Conservation (phyloP, 64 coral and sea anemone genomes). For the Dendronephthya gigantea region DNA sequence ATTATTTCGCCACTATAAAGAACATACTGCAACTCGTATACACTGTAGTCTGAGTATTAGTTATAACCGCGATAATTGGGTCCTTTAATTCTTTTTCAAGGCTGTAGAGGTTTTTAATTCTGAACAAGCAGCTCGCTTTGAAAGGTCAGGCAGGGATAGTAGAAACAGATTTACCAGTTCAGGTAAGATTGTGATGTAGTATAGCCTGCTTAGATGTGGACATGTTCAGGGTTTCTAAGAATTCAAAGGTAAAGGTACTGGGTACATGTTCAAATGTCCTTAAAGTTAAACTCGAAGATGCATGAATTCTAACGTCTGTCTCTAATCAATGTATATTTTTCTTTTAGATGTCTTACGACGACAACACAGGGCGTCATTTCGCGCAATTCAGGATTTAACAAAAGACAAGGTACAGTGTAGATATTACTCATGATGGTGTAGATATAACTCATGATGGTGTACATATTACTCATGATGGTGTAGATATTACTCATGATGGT, state of each 20-base stretch:
- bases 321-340: neutral
- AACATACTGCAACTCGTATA: no score
- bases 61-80: no score
- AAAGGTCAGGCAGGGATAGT: neutral
- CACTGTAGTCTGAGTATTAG: no score
- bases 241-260: no score
- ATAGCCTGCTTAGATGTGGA: neutral
- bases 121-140: neutral
- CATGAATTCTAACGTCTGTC: no score
- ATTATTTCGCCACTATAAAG: no score
- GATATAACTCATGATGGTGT: no score
- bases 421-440: neutral
- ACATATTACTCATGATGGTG: no score
- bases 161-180: neutral
- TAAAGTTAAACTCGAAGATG: no score
- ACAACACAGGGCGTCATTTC: neutral
- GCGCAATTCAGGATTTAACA: neutral
- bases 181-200: neutral
- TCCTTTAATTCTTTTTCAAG: neutral
- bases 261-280: no score
- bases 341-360: neutral
- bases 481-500: no score
- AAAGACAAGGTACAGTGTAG: neutral
- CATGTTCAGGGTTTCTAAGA: no score
- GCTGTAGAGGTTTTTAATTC: constrained; percentile 14